phyloP scores from a whole-genome alignment of 2,113 vertebrate genomes.

The Gambusia affinis region DNA sequence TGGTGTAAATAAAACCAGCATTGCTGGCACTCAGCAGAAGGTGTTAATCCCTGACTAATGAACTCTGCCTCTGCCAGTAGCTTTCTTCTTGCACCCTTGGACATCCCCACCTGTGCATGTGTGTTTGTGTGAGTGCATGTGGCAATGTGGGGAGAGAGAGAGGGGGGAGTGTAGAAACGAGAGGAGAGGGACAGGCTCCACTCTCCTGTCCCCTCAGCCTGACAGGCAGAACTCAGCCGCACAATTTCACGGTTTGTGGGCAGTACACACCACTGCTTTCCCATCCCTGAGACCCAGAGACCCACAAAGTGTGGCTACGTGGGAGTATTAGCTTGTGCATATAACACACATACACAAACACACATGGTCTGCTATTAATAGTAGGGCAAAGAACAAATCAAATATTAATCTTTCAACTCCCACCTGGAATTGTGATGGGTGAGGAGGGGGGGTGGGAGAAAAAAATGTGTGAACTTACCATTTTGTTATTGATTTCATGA shows the following conservation, averaged over 20 bases:
- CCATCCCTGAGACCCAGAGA: conserved; percentile 69
- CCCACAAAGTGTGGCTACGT: conserved; percentile 40
- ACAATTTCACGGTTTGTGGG: conserved; percentile 80
- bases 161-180: conserved; percentile 20
- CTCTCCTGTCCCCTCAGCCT: conserved; percentile 71
- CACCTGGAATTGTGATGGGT: conserved; percentile 57
- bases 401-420: conserved; percentile 78
- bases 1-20: conserved; percentile 72
- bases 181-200: conserved; percentile 67
- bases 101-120: conserved; percentile 61
- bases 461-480: conserved; percentile 89
- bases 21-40: conserved; percentile 57
- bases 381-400: conserved; percentile 73
- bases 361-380: conserved; percentile 58
- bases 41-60: conserved; percentile 83
- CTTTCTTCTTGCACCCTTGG: conserved; percentile 64
- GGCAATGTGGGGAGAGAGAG: conserved; percentile 17
- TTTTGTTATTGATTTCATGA: conserved; percentile 99
- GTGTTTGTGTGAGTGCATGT: conserved; percentile 25
- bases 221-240: conserved; percentile 77
- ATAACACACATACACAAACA: conserved; percentile 25
- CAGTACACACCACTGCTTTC: conserved; percentile 74
- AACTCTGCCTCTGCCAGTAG: conserved; percentile 70
- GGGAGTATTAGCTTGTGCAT: conserved; percentile 34
- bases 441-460: conserved; percentile 28